Evolutionary conservation across 2,797 vertebrate species (phyloP), one percentile per base, ranked within the genome.

Genomic region (Ctenosaura bakeri): DNA sequence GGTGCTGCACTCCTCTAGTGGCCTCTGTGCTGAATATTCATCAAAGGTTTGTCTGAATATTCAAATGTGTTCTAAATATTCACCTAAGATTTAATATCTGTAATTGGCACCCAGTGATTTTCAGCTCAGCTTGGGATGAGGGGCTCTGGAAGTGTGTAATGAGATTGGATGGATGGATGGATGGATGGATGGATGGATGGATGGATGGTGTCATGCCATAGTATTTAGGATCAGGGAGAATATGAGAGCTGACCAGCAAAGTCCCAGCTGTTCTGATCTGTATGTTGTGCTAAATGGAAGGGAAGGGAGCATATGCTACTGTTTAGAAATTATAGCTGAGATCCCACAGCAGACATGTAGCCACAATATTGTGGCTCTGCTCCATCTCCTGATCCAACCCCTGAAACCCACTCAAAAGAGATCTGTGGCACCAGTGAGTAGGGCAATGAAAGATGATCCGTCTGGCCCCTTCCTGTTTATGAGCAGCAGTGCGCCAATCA

Each of bases 41-140:
- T 78, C 38, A 2, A n/a, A 32, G 32, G 6, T n/a, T 50, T 46
- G 74, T 78, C 74, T 87, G 85, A 87, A 87, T 87, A 87, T 87
- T 87, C 85, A 87, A 42, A 59, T 8, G 54, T n/a, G 14, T 20
- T 87, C 85, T 64, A 64, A 78, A 87, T 87, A 69, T 69, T 69
- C 85, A 87, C 6, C 56, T 2, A 50, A 64, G 85, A 59, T 4
- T 77, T 86, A 73, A 76, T 46, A 78, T 32, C 74, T 64, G 46
- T 64, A 64, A 64, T 78, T 78, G 29, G 29, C 56, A 78, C 6
- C 24, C 35, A 46, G 29, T 62, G 26, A 50, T 32, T 46, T 64
- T 87, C 12, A 2, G 8, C 20, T 62, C 73, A 46, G 7, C 26
- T 7, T 69, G 26, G 85, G 38, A 64, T 20, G 18, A 16, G 12